Evolutionary conservation across 2,888 invertebrate species (phyloP).

Genomic region (Anaspis maculata): DNA sequence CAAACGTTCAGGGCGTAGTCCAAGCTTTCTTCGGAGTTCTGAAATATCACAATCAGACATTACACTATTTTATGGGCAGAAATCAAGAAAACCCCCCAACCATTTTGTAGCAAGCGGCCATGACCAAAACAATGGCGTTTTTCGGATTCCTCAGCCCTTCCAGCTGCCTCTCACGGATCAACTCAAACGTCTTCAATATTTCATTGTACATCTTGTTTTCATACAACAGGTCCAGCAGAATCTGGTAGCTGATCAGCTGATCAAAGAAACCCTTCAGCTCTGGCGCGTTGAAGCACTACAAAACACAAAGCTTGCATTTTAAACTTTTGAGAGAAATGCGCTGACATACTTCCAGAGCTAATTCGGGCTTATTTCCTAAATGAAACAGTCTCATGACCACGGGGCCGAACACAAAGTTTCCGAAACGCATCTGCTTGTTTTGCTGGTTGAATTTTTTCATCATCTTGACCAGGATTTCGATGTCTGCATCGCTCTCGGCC

Average conservation of each 20-base stretch:
- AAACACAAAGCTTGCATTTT: too few relatives aligned
- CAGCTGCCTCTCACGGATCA: slow-evolving; percentile 51
- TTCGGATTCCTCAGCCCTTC: slow-evolving; percentile 59
- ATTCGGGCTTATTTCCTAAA: slow-evolving; percentile 57
- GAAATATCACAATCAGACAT: slow-evolving; percentile 29
- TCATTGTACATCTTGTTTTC: slow-evolving; percentile 59
- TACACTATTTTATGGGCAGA: background rate
- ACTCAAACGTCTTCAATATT: slow-evolving; percentile 55
- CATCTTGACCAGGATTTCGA: slow-evolving; percentile 59
- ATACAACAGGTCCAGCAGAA: slow-evolving; percentile 64
- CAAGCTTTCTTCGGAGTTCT: slow-evolving; percentile 59
- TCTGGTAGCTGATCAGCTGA: slow-evolving; percentile 58
- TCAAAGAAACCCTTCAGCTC: slow-evolving; percentile 60
- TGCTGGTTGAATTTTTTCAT: slow-evolving; percentile 65
- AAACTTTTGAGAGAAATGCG: too few relatives aligned
- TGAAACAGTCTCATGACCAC: slow-evolving; percentile 74
- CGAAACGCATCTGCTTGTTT: slow-evolving; percentile 63
- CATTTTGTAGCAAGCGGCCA: slow-evolving; percentile 70
- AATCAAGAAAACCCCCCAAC: slow-evolving; percentile 47
- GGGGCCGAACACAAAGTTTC: slow-evolving; percentile 75
- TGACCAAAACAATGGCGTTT: slow-evolving; percentile 55
- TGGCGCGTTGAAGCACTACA: slow-evolving; percentile 58
- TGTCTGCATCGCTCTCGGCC: slow-evolving; percentile 53
- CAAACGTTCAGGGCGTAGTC: slow-evolving; percentile 56
- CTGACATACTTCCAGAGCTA: too few relatives aligned